Base-by-base conservation (phyloP, 2,888 invertebrate genomes). In the Monochamus alternatus region DNA sequence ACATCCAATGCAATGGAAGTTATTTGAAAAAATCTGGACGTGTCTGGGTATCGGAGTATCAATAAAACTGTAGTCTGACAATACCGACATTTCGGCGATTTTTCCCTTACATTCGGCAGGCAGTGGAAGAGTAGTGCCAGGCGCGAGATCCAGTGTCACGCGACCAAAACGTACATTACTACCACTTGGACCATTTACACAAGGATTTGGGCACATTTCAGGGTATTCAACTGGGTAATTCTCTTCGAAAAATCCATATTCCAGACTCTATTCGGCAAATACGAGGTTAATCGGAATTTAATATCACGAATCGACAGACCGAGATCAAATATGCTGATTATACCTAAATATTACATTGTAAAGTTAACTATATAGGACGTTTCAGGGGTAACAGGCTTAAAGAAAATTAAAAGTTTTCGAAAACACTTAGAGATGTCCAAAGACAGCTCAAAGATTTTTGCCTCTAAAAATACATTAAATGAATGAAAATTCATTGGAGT, bases 71-170 rank as follows among this genome's bases (percentile, higher is more conserved):
- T 82, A 80, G 71, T 72, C 80, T 77, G 79, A 80, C 78, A 80
- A 79, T 74, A 59, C 75, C 73, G 72, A 62, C 31, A 68, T 74
- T 76, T 78, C 67, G 58, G 69, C 62, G 78, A 73, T 77, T 78
- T 77, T 79, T 81, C 47, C 62, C n/a, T 62, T 60, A 52, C 32
- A 31, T 78, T 77, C 68, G 55, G 64, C 75, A 67, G 67, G 60
- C 68, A 68, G 58, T 77, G 73, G 65, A 66, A 77, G 75, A 75
- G 63, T 76, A 78, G 84, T 84, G 81, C 84, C 84, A 84, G 84
- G 83, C 82, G 82, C 82, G 78, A 80, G 55, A 62, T 74, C 76
- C 78, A 70, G 74, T 71, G 77, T 81, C 84, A 84, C 84, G 84
- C 84, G 78, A 84, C 68, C 55, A 14, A 72, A 72, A 72, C 30